A percentile compares a stretch with the other conserved stretches of the same genome.
phyloP scores from a whole-genome alignment of 2,888 invertebrate species.

The Sarcophaga rosellei region DNA sequence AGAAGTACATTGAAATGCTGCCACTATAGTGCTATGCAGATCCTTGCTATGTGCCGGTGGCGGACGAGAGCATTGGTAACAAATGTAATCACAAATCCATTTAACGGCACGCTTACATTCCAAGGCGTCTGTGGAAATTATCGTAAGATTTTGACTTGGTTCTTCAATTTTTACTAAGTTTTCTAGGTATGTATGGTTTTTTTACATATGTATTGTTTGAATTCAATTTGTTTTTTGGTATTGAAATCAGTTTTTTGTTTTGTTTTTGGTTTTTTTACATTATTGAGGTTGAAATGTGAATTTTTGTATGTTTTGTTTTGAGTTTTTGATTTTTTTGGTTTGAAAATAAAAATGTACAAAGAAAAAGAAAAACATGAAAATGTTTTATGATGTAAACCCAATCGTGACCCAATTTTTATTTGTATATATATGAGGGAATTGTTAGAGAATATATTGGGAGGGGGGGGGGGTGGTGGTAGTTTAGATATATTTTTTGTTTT shows the following conservation, averaged over 20 bases:
- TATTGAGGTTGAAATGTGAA: slow-evolving; percentile 66
- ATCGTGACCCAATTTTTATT: slow-evolving; percentile 69
- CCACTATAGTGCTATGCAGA: slow-evolving; percentile 96
- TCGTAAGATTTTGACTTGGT: slow-evolving; percentile 81
- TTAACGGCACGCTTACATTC: slow-evolving; percentile 96
- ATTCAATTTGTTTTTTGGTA: slow-evolving; percentile 61
- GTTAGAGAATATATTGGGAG: slow-evolving; percentile 1
- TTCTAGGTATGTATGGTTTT: slow-evolving; percentile 74
- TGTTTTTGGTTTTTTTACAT: slow-evolving; percentile 53
- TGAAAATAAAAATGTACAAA: slow-evolving; percentile 71
- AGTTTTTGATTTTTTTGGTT: slow-evolving; percentile 60
- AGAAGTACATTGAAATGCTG: slow-evolving; percentile 94
- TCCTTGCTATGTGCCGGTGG: slow-evolving; percentile 96
- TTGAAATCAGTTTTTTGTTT: slow-evolving; percentile 59
- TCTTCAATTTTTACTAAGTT: slow-evolving; percentile 80
- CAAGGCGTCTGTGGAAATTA: slow-evolving; percentile 87
- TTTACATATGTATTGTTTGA: slow-evolving; percentile 68
- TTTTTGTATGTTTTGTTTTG: slow-evolving; percentile 65
- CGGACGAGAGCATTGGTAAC: slow-evolving; percentile 96
- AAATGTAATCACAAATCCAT: slow-evolving; percentile 99
- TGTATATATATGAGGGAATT: slow-evolving; percentile 48
- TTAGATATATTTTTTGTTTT: slow-evolving; percentile 19
- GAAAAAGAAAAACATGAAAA: slow-evolving; percentile 72
- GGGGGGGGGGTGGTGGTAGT: no score
- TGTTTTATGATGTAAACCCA: slow-evolving; percentile 71